Evolutionary conservation across 2,888 invertebrate genomes (phyloP).

Genomic region (Papilio demoleus): DNA sequence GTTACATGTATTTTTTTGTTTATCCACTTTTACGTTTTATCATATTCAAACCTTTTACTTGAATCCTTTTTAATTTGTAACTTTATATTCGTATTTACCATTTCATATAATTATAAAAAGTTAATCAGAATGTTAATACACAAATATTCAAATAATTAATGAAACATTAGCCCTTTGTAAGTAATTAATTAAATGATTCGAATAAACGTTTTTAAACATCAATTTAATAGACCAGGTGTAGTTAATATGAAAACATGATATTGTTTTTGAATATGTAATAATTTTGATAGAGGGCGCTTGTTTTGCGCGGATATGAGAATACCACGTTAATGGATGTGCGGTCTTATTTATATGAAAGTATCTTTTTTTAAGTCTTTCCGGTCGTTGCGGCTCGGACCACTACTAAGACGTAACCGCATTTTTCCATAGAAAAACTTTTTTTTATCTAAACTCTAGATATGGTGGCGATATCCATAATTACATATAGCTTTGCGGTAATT

Average conservation of each 20-base stretch:
- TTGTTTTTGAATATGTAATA: slow-evolving; percentile 10
- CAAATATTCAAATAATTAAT: slow-evolving; percentile 4
- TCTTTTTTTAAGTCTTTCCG: slow-evolving; percentile 39
- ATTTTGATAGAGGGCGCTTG: slow-evolving; percentile 22
- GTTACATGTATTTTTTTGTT: too few species aligned
- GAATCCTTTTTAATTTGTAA: background rate
- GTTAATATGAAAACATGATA: slow-evolving; percentile 1
- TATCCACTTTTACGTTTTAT: too few species aligned
- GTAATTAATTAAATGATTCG: slow-evolving; percentile 17
- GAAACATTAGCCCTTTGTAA: slow-evolving; percentile 11
- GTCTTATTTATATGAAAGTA: slow-evolving; percentile 39
- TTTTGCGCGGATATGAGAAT: slow-evolving; percentile 22
- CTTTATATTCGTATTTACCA: background rate
- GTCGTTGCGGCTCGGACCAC: slow-evolving; percentile 29
- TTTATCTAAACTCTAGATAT: slow-evolving; percentile 33
- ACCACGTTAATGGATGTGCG: slow-evolving; percentile 32
- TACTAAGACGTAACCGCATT: slow-evolving; percentile 40
- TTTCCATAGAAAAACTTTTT: slow-evolving; percentile 41
- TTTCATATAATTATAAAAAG: background rate
- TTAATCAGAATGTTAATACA: background rate
- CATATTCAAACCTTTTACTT: too few species aligned
- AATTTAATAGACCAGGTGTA: background rate
- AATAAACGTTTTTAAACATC: background rate
- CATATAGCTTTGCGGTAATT: slow-evolving; percentile 18
- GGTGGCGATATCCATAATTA: slow-evolving; percentile 38